A percentile compares a stretch with the other conserved stretches of the same genome.
Evolutionary conservation across 1,140 invertebrate species (phyloP).

Genomic region (Habropoda laboriosa): DNA sequence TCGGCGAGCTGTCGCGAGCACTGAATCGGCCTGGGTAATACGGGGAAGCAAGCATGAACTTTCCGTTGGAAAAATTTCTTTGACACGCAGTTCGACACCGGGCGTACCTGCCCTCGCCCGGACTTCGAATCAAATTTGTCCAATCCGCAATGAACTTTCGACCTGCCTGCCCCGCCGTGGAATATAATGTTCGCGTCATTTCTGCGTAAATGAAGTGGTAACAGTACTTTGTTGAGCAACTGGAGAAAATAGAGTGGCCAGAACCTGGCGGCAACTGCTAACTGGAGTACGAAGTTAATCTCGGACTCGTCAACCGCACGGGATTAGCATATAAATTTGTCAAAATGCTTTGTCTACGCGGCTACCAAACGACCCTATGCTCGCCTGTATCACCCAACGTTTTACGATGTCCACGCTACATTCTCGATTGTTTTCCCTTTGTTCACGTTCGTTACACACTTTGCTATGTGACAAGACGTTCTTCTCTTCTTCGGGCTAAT

Average conservation of each 20-base stretch:
- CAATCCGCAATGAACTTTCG: constrained; percentile 39
- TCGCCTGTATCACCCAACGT: not conserved
- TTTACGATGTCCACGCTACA: constrained; percentile 33
- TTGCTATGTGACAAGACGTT: not conserved
- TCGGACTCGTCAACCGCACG: constrained; percentile 49
- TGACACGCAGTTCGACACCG: constrained; percentile 8
- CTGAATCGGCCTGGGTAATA: not conserved
- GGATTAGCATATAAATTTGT: constrained; percentile 67
- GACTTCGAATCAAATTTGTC: constrained; percentile 41
- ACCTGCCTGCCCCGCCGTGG: too few relatives aligned
- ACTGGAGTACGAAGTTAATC: constrained; percentile 65
- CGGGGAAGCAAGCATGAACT: not conserved
- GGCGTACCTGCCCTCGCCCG: not conserved
- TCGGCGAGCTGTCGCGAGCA: constrained; percentile 2
- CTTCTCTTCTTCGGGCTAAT: too few relatives aligned
- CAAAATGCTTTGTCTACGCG: constrained; percentile 53
- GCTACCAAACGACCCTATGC: too few relatives aligned
- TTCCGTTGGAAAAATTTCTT: constrained; percentile 13
- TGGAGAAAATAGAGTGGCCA: not conserved
- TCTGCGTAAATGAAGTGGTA: constrained; percentile 47
- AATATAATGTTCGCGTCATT: constrained; percentile 42
- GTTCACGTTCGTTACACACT: constrained; percentile 32
- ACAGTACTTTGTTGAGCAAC: constrained; percentile 41
- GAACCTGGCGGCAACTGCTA: constrained; percentile 29
- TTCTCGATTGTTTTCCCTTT: constrained; percentile 32